phyloP scores from a whole-genome alignment of 1,140 invertebrate species.

The Wiebesia pumilae region DNA sequence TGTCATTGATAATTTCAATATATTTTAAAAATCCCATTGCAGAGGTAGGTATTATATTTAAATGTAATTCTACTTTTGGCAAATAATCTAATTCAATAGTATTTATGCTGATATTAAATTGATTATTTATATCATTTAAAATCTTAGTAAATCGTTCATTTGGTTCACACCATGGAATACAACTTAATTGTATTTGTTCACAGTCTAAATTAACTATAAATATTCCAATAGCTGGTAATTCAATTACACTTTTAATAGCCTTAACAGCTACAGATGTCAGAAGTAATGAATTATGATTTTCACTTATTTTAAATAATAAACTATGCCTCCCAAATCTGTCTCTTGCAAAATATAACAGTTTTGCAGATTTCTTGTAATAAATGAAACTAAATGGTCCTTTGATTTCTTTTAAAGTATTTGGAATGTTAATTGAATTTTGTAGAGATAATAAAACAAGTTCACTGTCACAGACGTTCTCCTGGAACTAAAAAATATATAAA shows the following conservation, averaged over 20 bases:
- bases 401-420: conserved; percentile 75
- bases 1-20: conserved; percentile 68
- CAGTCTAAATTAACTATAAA: conserved; percentile 78
- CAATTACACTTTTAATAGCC: conserved; percentile 76
- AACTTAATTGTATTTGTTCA: conserved; percentile 68
- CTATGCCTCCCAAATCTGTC: conserved; percentile 91
- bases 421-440: conserved; percentile 67
- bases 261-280: conserved; percentile 79
- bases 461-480: conserved; percentile 70
- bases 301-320: conserved; percentile 80
- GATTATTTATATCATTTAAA: conserved; percentile 66
- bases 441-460: conserved; percentile 66
- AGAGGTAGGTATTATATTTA: background rate
- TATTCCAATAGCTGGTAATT: conserved; percentile 85
- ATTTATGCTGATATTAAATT: conserved; percentile 66
- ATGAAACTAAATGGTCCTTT: conserved; percentile 91
- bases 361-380: conserved; percentile 80
- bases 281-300: conserved; percentile 68
- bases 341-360: conserved; percentile 87
- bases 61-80: conserved; percentile 43
- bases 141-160: conserved; percentile 64
- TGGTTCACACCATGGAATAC: conserved; percentile 69
- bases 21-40: conserved; percentile 61
- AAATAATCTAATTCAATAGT: conserved; percentile 52
- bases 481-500: conserved; percentile 59